Conservation (phyloP, 2,113 vertebrate genomes). For the Dolichallabes microphthalmus region DNA sequence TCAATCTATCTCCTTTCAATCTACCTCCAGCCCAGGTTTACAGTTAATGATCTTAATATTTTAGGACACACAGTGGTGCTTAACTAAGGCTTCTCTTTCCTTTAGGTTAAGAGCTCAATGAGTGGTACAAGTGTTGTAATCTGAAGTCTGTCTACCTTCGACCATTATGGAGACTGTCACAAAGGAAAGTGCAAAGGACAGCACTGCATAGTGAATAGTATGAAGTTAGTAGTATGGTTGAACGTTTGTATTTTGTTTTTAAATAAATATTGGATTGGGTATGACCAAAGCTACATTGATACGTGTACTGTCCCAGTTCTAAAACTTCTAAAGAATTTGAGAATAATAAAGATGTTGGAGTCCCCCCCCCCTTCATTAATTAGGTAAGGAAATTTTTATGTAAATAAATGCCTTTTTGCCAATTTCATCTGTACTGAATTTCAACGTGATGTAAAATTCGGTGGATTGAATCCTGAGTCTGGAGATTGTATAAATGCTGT, state of each 20-base stretch:
- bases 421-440: background rate
- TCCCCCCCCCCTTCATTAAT: background rate
- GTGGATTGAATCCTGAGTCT: background rate
- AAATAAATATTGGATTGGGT: background rate
- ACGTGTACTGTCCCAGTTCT: background rate
- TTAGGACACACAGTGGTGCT: background rate
- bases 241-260: constrained; percentile 3
- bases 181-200: constrained; percentile 3
- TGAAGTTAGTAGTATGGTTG: background rate
- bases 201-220: background rate
- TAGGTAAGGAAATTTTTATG: background rate
- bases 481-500: background rate
- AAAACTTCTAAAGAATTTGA: background rate
- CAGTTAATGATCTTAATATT: background rate
- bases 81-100: constrained; percentile 55
- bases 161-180: background rate
- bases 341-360: background rate
- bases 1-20: background rate
- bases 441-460: background rate
- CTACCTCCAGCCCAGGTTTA: background rate
- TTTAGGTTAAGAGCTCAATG: constrained; percentile 84
- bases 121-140: constrained; percentile 88
- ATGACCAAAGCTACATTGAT: background rate
- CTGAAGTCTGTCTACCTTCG: constrained; percentile 55
- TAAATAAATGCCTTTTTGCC: background rate